Evolutionary conservation across 2,888 invertebrate species (phyloP).

Genomic region (Lasioglossum marginatum): DNA sequence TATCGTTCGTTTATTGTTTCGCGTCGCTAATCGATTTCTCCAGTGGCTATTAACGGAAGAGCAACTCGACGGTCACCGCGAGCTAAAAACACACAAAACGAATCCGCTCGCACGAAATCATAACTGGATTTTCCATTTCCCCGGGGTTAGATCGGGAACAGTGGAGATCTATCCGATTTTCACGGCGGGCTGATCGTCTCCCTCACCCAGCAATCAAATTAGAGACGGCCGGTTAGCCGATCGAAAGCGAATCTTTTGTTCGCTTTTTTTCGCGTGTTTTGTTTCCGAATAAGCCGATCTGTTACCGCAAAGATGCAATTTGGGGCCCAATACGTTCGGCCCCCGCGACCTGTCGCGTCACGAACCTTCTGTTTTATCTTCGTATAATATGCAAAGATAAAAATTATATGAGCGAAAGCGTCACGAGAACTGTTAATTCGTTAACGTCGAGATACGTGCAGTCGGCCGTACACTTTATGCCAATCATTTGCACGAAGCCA

Average conservation of each 20-base stretch:
- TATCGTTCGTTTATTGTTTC: slow-evolving; percentile 44
- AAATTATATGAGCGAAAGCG: background rate
- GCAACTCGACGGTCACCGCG: slow-evolving; percentile 49
- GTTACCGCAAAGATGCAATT: slow-evolving; percentile 46
- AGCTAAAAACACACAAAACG: slow-evolving; percentile 56
- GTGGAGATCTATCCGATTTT: slow-evolving; percentile 68
- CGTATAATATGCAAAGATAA: background rate
- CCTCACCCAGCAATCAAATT: slow-evolving; percentile 69
- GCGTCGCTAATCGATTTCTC: slow-evolving; percentile 46
- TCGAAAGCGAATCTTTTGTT: slow-evolving; percentile 72
- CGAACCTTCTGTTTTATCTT: slow-evolving; percentile 2
- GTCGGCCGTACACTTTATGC: background rate
- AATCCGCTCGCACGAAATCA: slow-evolving; percentile 63
- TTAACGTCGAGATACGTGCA: slow-evolving; percentile 19
- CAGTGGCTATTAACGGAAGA: slow-evolving; percentile 43
- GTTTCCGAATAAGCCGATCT: slow-evolving; percentile 44
- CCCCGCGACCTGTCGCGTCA: slow-evolving; percentile 8
- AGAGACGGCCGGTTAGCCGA: slow-evolving; percentile 69
- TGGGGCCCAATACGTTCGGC: slow-evolving; percentile 34
- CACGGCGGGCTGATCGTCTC: slow-evolving; percentile 70
- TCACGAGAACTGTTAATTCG: slow-evolving; percentile 28
- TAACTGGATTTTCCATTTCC: slow-evolving; percentile 71
- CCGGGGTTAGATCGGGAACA: slow-evolving; percentile 53
- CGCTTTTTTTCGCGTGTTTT: slow-evolving; percentile 63
- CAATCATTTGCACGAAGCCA: slow-evolving; percentile 1